Evolutionary conservation across 2,797 vertebrate genomes (phyloP).

Genomic region (Hirundo rustica): DNA sequence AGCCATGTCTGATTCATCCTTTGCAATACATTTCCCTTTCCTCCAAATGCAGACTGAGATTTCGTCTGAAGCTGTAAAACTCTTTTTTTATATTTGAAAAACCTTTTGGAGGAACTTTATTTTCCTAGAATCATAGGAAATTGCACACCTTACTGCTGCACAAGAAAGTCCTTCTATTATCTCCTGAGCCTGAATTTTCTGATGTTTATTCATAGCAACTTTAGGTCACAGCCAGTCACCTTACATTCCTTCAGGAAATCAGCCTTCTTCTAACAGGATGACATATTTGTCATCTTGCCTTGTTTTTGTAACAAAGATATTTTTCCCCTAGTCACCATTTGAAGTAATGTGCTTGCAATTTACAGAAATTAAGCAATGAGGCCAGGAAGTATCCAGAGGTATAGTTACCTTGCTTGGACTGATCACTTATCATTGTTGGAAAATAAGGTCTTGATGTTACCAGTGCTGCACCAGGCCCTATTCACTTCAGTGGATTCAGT

Average conservation of each 20-base stretch:
- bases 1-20: background rate
- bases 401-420: background rate
- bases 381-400: background rate
- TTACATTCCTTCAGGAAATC: slow-evolving; percentile 53
- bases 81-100: background rate
- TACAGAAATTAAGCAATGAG: slow-evolving; percentile 43
- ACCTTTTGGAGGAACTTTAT: background rate
- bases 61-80: background rate
- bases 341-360: background rate
- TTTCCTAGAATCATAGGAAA: slow-evolving; percentile 25
- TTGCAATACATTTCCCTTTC: background rate
- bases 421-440: background rate
- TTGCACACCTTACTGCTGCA: background rate
- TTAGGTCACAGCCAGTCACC: slow-evolving; percentile 30
- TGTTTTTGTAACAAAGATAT: slow-evolving; percentile 36
- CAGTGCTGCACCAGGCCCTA: background rate
- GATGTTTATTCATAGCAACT: slow-evolving; percentile 19
- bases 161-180: slow-evolving; percentile 21
- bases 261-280: slow-evolving; percentile 35
- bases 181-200: slow-evolving; percentile 28
- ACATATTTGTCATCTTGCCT: slow-evolving; percentile 35
- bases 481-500: background rate
- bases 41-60: background rate
- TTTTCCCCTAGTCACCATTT: slow-evolving; percentile 16
- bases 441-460: background rate